phyloP scores from a whole-genome alignment of 2,113 vertebrate species.

The Cinclus cinclus region DNA sequence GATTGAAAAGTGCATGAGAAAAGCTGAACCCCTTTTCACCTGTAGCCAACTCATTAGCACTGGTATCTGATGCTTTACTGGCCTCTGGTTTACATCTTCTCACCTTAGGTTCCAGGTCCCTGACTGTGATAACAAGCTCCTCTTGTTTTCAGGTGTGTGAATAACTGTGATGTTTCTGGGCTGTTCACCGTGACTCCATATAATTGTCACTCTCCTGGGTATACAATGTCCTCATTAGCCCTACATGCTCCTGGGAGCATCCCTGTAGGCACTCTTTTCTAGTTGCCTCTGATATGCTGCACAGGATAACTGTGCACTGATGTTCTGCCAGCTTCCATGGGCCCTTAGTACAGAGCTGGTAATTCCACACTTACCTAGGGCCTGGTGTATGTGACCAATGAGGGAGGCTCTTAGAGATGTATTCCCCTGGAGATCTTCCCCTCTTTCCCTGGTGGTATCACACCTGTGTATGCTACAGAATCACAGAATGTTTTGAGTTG shows the following conservation, averaged over 20 bases:
- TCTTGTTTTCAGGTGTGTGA: neutral
- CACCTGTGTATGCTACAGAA: neutral
- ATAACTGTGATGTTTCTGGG: neutral
- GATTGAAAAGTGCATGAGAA: neutral
- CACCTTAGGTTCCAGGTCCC: neutral
- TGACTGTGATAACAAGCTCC: neutral
- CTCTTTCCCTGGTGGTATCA: neutral
- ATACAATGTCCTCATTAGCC: neutral
- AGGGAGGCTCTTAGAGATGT: neutral
- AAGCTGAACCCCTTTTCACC: neutral
- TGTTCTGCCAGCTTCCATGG: neutral
- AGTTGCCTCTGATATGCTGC: accelerated
- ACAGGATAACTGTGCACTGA: neutral
- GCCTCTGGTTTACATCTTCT: neutral
- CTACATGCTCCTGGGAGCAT: neutral
- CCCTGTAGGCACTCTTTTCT: neutral
- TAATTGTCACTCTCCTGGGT: neutral
- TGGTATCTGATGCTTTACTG: neutral
- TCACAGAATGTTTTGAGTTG: neutral
- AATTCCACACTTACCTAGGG: accelerated
- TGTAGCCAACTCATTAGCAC: neutral
- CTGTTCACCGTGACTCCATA: neutral
- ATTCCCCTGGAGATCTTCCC: neutral
- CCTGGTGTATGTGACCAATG: accelerated
- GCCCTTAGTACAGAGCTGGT: neutral